phyloP scores from a whole-genome alignment of 2,113 vertebrate genomes.

The Ginglymostoma cirratum region DNA sequence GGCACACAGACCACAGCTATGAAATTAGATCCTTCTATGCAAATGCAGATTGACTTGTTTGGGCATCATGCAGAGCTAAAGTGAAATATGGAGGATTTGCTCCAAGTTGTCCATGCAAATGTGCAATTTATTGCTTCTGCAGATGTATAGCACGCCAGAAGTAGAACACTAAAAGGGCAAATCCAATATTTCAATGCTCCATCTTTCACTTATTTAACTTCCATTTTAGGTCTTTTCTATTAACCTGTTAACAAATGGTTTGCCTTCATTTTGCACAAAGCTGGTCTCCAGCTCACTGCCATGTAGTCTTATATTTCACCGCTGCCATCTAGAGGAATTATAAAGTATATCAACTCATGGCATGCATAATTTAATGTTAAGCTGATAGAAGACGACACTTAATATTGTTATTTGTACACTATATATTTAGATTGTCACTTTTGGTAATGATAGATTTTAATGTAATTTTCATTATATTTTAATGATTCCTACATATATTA shows the following conservation, averaged over 20 bases:
- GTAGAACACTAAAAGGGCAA: conserved; percentile 11
- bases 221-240: conserved; percentile 16
- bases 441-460: background rate
- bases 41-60: conserved; percentile 26
- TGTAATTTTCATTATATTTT: background rate
- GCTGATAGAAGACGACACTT: background rate
- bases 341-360: background rate
- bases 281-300: background rate
- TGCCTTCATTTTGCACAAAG: background rate
- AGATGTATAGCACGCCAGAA: conserved; percentile 25
- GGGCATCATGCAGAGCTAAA: background rate
- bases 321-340: conserved; percentile 15
- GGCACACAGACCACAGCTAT: background rate
- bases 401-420: background rate
- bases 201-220: conserved; percentile 28
- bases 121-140: background rate
- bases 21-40: conserved; percentile 27
- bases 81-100: background rate
- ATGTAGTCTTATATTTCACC: background rate
- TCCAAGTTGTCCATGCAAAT: conserved; percentile 13
- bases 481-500: background rate
- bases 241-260: conserved; percentile 37
- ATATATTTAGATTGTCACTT: background rate
- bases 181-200: conserved; percentile 28
- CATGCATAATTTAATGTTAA: background rate